Base-by-base conservation (phyloP, 2,888 invertebrate species). In the Drosophila mulleri region DNA sequence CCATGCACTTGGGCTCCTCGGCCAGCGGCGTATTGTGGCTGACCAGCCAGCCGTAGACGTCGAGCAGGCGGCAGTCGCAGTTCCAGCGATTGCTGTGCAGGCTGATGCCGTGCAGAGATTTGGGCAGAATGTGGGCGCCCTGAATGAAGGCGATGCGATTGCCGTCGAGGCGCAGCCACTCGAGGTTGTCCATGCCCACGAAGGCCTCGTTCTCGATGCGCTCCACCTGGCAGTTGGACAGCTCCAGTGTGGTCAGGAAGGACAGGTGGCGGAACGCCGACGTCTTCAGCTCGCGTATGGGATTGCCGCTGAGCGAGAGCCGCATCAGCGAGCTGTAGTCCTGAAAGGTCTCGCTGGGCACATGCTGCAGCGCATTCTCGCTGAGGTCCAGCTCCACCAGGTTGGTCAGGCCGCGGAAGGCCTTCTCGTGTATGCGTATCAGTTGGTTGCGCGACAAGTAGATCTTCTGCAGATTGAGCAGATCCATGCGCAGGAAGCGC, bases 81-180 rank as follows among this genome's bases (percentile, higher is more conserved):
- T 95, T 94, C 98, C 98, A 98, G 78, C 96, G 96, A 94, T 98
- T 98, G 91, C 96, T 96, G 92, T 97, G 96, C 80, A 98, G 93
- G 88, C 96, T 96, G 67, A 98, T 95, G 67, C 96, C 97, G 84
- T 96, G 95, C 81, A 98, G 93, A 56, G 95, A 95, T 72, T 95
- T 95, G n/a, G 97, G 96, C 60, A 97, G 94, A 84, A 96, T 95
- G 89, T 95, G 94, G 67, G 94, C 94, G 53, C 96, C 96, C 90
- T 95, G 94, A 83, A 97, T 95, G 85, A 95, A 95, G 66, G 95
- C 95, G 89, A 98, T 94, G 88, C 95, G 95, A 93, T 98, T 98
- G 78, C 96, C 96, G 88, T 97, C 96, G 83, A 98, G 93, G 85
- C 96, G 95, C 65, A 98, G 94, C 96, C 97, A 97, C 93, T 97